These are phyloP conservation scores for Torymus auratus DNA, from an alignment of 2,888 invertebrate species.

Conservation along the genomic window DNA sequence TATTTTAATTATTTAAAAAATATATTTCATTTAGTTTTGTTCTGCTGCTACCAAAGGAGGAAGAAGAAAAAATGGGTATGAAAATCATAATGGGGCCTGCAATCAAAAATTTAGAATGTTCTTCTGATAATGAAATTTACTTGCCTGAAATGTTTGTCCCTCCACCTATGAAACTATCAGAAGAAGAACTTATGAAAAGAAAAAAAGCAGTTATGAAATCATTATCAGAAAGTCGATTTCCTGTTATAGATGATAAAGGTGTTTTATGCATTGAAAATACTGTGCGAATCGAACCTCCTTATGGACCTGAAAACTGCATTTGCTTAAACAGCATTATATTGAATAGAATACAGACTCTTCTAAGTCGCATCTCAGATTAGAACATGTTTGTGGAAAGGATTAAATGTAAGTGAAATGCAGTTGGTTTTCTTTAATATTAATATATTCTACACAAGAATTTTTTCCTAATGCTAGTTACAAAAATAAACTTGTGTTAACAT, in stretches of 20 bases:
- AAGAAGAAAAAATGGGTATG: conserved; percentile 61
- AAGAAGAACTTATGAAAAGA: conserved; percentile 59
- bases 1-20: conserved; percentile 8
- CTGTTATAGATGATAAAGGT: conserved; percentile 68
- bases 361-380: conserved; percentile 26
- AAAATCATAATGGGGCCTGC: conserved; percentile 70
- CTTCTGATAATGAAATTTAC: conserved; percentile 56
- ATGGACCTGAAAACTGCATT: conserved; percentile 67
- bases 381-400: conserved; percentile 22
- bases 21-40: conserved; percentile 67
- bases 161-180: conserved; percentile 54
- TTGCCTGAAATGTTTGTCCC: conserved; percentile 69
- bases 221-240: conserved; percentile 69
- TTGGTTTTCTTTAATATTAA: conserved; percentile 58
- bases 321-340: conserved; percentile 71
- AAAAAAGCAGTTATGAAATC: conserved; percentile 66
- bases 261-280: conserved; percentile 68
- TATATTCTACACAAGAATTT: conserved; percentile 63
- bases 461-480: conserved; percentile 63
- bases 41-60: conserved; percentile 63
- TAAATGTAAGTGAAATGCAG: conserved; percentile 39
- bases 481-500: conserved; percentile 65
- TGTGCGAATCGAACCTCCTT: conserved; percentile 72
- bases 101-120: conserved; percentile 67
- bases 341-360: conserved; percentile 66